Percentiles rank a stretch among this genome's conserved stretches.
These are phyloP conservation scores for Lophotis ruficrista DNA, from an alignment of 2,113 vertebrate genomes.

Conservation along the genomic window DNA sequence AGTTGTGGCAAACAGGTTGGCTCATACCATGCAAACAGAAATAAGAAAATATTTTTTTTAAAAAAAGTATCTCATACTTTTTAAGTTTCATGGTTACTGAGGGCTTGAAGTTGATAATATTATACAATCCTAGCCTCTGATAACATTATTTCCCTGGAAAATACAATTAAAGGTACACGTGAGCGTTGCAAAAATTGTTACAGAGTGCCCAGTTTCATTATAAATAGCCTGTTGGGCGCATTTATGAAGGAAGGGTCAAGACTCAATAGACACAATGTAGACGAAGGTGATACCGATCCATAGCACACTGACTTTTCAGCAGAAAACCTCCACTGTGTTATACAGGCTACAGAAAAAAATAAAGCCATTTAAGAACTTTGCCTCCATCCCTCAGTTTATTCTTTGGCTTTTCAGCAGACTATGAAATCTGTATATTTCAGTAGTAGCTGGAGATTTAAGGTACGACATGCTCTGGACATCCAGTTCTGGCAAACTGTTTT, in stretches of 20 bases:
- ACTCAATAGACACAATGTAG: neutral
- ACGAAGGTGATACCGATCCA: neutral
- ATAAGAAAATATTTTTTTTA: neutral
- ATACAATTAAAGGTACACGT: neutral
- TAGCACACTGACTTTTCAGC: neutral
- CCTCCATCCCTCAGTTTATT: neutral
- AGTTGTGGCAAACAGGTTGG: neutral
- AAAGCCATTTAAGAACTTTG: neutral
- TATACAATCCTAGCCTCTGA: neutral
- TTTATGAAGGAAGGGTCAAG: neutral
- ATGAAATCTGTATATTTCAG: neutral
- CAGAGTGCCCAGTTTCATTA: neutral
- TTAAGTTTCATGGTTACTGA: neutral
- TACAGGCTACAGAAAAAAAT: neutral
- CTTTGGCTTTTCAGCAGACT: neutral
- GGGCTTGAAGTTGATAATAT: neutral
- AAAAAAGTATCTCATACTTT: neutral
- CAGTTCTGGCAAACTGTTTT: neutral
- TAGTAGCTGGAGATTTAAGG: neutral
- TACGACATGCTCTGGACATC: neutral
- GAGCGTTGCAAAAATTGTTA: neutral
- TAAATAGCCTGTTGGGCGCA: neutral
- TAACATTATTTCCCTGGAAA: neutral
- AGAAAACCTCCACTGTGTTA: neutral
- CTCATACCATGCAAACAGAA: neutral